Evolutionary conservation across 1,140 invertebrate genomes (phyloP), one percentile per base, ranked within the genome.

Genomic region (Microplitis demolitor): DNA sequence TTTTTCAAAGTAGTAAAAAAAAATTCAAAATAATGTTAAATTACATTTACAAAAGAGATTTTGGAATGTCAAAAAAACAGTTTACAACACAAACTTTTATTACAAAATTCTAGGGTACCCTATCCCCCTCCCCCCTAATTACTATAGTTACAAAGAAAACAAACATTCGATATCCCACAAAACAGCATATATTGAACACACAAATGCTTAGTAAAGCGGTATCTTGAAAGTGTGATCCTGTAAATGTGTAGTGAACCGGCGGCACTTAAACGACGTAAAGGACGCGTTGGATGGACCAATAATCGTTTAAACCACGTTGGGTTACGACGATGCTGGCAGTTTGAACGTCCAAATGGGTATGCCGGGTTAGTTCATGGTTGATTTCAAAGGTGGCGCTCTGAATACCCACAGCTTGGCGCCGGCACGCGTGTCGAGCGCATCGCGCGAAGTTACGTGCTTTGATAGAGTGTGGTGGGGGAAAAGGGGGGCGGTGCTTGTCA

Each of bases 321-420:
- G 69, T 66, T 58, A 67, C 34, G 73, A 80, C 81, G 85, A 86
- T 85, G 84, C 82, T 86, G 79, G 84, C 83, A 84, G 84, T 86
- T 86, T 84, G 85, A 84, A 80, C 79, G 85, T 85, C 81, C 79
- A 81, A 84, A 86, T 83, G 83, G 80, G 80, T 86, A 83, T 86
- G 84, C 75, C 76, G 68, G 70, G 70, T 69, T 85, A 83, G 84
- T 87, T 85, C 75, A 2, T 11, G 50, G 16, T 61, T 67, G 51
- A 13, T 33, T 71, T 77, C 78, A 85, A 78, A 86, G 85, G 84
- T 87, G 85, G 85, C 84, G 80, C 78, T 80, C 79, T 69, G 45
- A 78, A 79, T 81, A 76, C 68, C 35, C 73, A 63, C 50, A 50
- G 74, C 69, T 72, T 39, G 71, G 71, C 62, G 35, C 64, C 64